Evolutionary conservation across 2,888 invertebrate species (phyloP).

Genomic region (Blastobasis adustella): DNA sequence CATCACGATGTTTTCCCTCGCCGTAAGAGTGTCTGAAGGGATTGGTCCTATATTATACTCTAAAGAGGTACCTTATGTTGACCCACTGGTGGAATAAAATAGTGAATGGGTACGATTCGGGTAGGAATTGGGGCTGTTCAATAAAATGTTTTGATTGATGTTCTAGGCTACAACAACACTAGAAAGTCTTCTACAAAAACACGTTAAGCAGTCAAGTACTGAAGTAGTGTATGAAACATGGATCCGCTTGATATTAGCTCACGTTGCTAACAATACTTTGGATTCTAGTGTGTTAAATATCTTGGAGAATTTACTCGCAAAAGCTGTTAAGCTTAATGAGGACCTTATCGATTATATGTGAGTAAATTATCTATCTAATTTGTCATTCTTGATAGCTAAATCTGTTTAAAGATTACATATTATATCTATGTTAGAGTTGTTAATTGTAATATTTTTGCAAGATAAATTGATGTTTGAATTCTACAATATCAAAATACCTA

Average conservation of each 20-base stretch:
- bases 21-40: too few species aligned
- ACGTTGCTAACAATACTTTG: conserved; percentile 13
- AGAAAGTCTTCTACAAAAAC: conserved; percentile 32
- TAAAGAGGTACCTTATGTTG: too few species aligned
- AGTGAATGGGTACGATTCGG: too few species aligned
- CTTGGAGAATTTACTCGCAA: conserved; percentile 35
- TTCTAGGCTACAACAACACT: conserved; percentile 39
- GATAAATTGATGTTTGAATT: too few species aligned
- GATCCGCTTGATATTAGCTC: conserved; percentile 27
- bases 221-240: conserved; percentile 21
- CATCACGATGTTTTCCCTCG: too few species aligned
- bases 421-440: too few species aligned
- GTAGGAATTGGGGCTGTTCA: neutral
- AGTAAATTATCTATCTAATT: conserved; percentile 15
- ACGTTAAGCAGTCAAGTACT: conserved; percentile 18
- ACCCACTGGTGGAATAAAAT: too few species aligned
- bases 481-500: too few species aligned
- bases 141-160: neutral
- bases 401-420: too few species aligned
- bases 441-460: too few species aligned
- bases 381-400: too few species aligned
- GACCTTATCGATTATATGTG: conserved; percentile 37
- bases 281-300: conserved; percentile 29
- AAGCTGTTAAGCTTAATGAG: conserved; percentile 29
- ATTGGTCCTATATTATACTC: too few species aligned